phyloP scores from a whole-genome alignment of 2,113 vertebrate genomes.

The Athene noctua region DNA sequence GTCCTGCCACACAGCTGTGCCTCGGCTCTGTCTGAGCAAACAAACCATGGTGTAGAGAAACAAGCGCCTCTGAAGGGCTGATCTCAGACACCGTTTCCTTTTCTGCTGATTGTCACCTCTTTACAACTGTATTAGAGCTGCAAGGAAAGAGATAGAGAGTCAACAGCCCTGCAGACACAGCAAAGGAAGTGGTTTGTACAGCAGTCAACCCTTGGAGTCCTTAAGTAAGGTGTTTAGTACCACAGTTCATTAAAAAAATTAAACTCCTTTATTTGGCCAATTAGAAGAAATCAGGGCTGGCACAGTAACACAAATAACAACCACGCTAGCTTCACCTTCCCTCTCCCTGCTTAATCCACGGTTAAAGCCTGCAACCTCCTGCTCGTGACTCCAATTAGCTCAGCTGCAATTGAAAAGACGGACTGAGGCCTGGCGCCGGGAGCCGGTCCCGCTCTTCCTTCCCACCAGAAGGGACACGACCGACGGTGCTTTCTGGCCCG shows the following conservation, averaged over 20 bases:
- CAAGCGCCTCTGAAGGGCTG: background rate
- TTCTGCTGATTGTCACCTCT: background rate
- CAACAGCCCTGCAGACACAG: background rate
- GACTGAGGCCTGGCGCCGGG: fast-evolving
- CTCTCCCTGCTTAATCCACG: background rate
- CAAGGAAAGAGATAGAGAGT: background rate
- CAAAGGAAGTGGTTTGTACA: background rate
- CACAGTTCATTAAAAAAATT: background rate
- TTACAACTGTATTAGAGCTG: background rate
- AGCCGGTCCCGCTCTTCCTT: background rate
- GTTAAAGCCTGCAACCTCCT: background rate
- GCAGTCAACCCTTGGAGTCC: background rate
- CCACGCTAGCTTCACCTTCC: background rate
- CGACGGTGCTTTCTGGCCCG: background rate
- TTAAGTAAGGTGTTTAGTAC: background rate
- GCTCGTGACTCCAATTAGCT: background rate
- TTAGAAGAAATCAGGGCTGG: background rate
- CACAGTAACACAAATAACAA: background rate
- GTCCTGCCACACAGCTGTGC: background rate
- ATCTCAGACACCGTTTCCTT: background rate
- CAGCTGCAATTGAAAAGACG: background rate
- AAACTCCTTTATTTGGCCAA: slow-evolving; percentile 37
- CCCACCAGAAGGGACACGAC: background rate
- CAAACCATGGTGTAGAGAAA: background rate
- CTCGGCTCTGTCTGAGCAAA: background rate